A percentile compares a stretch with the other conserved stretches of the same genome.
phyloP scores from a whole-genome alignment of 2,888 invertebrate species.

The Ptychoptera albimana region DNA sequence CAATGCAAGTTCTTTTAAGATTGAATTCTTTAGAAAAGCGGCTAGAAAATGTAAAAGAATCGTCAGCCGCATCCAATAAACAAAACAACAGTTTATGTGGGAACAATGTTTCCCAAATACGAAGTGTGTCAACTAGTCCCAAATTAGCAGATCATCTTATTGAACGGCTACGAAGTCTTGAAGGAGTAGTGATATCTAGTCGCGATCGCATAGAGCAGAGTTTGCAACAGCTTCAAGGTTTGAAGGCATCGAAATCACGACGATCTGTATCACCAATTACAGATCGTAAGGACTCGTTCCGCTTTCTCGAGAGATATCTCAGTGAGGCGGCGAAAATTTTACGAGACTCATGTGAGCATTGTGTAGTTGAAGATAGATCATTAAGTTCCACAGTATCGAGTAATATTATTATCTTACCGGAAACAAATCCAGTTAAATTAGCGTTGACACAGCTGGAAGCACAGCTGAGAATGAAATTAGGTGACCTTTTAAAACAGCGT shows the following conservation, averaged over 20 bases:
- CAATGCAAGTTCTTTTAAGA: constrained; percentile 63
- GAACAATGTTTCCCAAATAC: constrained; percentile 16
- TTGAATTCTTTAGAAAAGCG: constrained; percentile 63
- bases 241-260: constrained; percentile 44
- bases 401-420: constrained; percentile 32
- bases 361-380: constrained; percentile 32
- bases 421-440: constrained; percentile 36
- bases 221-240: constrained; percentile 41
- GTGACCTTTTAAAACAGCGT: constrained; percentile 50
- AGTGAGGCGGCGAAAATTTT: constrained; percentile 45
- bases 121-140: constrained; percentile 22
- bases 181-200: constrained; percentile 44
- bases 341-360: constrained; percentile 41
- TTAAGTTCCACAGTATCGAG: constrained; percentile 6
- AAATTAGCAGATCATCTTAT: constrained; percentile 38
- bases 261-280: constrained; percentile 46
- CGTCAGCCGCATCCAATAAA: constrained; percentile 18
- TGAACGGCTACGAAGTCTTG: constrained; percentile 42
- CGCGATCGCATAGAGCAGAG: constrained; percentile 53
- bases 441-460: constrained; percentile 49
- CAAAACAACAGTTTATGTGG: constrained; percentile 18
- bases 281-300: constrained; percentile 45
- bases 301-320: constrained; percentile 46
- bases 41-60: constrained; percentile 34
- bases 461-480: constrained; percentile 49